Percentiles rank a stretch among this genome's conserved stretches.
Conservation (phyloP, 2,797 vertebrate genomes). For the Lagorchestes hirsutus region DNA sequence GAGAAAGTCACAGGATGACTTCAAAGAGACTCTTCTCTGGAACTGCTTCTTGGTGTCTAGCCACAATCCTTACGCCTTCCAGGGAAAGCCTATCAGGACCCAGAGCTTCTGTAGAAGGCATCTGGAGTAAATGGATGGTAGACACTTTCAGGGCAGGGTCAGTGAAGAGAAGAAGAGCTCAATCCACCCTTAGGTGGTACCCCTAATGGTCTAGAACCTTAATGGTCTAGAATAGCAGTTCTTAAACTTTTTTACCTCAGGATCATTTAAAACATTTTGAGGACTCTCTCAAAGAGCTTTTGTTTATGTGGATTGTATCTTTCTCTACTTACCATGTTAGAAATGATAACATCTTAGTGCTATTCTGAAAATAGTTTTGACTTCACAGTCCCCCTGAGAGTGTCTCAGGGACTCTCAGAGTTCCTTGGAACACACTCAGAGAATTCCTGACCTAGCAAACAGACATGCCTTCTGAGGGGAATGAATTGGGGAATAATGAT, state of each 20-base stretch:
- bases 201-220: neutral
- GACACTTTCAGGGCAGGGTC: neutral
- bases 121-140: neutral
- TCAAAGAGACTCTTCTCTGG: neutral
- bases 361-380: neutral
- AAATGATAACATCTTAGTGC: neutral
- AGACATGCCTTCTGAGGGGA: neutral
- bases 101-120: neutral
- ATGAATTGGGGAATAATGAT: constrained; percentile 3
- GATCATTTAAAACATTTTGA: neutral
- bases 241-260: neutral
- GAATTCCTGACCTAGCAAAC: neutral
- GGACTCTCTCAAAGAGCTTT: neutral
- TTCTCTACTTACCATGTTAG: neutral
- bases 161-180: neutral
- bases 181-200: neutral
- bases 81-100: neutral
- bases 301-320: neutral
- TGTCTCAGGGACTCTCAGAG: neutral
- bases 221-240: neutral
- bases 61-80: neutral
- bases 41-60: neutral
- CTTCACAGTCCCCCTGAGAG: neutral
- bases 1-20: neutral
- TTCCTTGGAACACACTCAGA: neutral